Conservation (phyloP, 2,113 vertebrate genomes). For the Sphyrna mokarran region DNA sequence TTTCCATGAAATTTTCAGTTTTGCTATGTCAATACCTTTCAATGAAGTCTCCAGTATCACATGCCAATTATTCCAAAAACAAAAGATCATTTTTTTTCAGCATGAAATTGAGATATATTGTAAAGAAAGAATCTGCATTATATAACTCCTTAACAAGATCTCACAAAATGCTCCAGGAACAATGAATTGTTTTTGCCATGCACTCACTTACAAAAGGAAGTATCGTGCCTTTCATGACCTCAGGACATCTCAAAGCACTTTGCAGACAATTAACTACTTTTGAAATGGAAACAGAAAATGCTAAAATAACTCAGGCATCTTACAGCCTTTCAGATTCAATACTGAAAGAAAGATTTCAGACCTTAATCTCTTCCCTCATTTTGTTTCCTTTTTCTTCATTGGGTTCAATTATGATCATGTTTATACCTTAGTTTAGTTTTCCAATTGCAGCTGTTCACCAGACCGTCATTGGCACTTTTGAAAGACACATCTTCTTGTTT, state of each 20-base stretch:
- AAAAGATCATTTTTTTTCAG: background rate
- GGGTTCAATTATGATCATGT: too few relatives aligned
- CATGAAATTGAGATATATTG: background rate
- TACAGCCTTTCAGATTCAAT: too few relatives aligned
- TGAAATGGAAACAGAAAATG: background rate
- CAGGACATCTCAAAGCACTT: background rate
- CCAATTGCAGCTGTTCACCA: too few relatives aligned
- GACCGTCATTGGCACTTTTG: too few relatives aligned
- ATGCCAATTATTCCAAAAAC: background rate
- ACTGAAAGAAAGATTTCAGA: too few relatives aligned
- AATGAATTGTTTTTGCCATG: background rate
- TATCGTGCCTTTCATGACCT: background rate
- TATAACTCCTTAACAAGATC: background rate
- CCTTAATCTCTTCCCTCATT: too few relatives aligned
- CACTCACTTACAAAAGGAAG: background rate
- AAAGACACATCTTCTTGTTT: too few relatives aligned
- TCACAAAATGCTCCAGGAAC: background rate
- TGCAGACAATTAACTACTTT: background rate
- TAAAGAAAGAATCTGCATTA: background rate
- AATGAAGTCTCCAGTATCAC: background rate
- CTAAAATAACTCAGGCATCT: too few relatives aligned
- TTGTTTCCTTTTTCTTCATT: too few relatives aligned
- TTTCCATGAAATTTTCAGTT: background rate
- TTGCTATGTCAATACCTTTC: background rate
- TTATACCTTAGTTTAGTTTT: too few relatives aligned